Evolutionary conservation across 2,888 invertebrate species (phyloP).

Genomic region (Xestia c-nigrum): DNA sequence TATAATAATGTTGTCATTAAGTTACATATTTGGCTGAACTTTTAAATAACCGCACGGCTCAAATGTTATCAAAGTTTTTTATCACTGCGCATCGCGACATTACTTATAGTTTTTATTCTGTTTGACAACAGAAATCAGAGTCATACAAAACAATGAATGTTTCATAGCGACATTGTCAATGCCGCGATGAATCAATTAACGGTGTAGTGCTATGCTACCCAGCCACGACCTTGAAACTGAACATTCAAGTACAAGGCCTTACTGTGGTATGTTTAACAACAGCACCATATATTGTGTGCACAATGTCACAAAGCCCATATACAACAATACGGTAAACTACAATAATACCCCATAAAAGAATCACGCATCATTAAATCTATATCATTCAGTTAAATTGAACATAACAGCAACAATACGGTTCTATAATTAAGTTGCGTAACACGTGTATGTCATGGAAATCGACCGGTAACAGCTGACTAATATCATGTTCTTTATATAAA

Average conservation of each 20-base stretch:
- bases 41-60: neutral
- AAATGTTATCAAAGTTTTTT: conserved; percentile 20
- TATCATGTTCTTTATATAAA: conserved; percentile 25
- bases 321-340: conserved; percentile 12
- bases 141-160: neutral
- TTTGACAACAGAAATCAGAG: conserved; percentile 38
- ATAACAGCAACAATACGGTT: neutral
- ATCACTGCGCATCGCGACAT: neutral
- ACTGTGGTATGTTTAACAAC: conserved; percentile 23
- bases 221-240: conserved; percentile 51
- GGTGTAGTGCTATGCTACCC: conserved; percentile 14
- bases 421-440: conserved; percentile 31
- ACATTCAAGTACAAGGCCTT: conserved; percentile 61
- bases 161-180: conserved; percentile 17
- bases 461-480: conserved; percentile 49
- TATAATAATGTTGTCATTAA: conserved; percentile 19
- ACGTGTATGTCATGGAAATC: conserved; percentile 25
- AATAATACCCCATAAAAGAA: conserved; percentile 33
- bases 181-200: conserved; percentile 54
- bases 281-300: conserved; percentile 13
- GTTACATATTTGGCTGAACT: conserved; percentile 25
- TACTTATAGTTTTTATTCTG: conserved; percentile 13
- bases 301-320: conserved; percentile 24
- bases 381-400: conserved; percentile 8
- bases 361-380: conserved; percentile 27